phyloP scores from a whole-genome alignment of 2,888 invertebrate species.

The Cataglyphis albicans region DNA sequence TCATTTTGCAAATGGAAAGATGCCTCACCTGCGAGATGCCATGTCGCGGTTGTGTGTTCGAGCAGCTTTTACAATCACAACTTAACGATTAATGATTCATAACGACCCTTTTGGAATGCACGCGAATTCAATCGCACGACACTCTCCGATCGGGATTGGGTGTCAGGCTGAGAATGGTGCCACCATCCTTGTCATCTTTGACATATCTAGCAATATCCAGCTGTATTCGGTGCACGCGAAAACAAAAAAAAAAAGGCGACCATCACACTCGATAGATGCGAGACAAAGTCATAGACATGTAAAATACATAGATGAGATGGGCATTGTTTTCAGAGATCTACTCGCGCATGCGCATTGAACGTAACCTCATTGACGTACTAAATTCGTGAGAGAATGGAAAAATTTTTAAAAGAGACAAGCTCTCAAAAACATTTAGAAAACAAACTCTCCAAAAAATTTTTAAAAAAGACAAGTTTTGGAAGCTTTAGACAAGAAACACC shows the following conservation, averaged over 20 bases:
- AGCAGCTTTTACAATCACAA: slow-evolving; percentile 77
- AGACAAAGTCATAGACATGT: not conserved
- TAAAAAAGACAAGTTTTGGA: no score
- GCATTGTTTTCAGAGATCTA: no score
- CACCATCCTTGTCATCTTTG: slow-evolving; percentile 64
- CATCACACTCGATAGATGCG: not conserved
- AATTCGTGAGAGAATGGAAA: no score
- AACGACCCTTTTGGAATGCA: slow-evolving; percentile 56
- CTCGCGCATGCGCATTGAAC: no score
- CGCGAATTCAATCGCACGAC: slow-evolving; percentile 41
- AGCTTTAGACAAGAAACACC: no score
- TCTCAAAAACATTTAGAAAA: no score
- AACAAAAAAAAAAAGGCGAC: slow-evolving; percentile 61
- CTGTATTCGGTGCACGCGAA: slow-evolving; percentile 43
- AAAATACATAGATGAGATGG: not conserved
- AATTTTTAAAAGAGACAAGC: no score
- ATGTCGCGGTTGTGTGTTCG: slow-evolving; percentile 81
- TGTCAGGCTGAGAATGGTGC: slow-evolving; percentile 57
- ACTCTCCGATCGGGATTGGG: slow-evolving; percentile 47
- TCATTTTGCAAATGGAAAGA: slow-evolving; percentile 61
- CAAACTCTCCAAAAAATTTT: no score
- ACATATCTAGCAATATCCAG: slow-evolving; percentile 63
- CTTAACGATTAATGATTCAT: slow-evolving; percentile 80
- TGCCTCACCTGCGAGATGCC: slow-evolving; percentile 85
- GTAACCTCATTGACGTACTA: no score